Base-by-base conservation (phyloP, 2,797 vertebrate genomes). In the Danio jaintianensis region DNA sequence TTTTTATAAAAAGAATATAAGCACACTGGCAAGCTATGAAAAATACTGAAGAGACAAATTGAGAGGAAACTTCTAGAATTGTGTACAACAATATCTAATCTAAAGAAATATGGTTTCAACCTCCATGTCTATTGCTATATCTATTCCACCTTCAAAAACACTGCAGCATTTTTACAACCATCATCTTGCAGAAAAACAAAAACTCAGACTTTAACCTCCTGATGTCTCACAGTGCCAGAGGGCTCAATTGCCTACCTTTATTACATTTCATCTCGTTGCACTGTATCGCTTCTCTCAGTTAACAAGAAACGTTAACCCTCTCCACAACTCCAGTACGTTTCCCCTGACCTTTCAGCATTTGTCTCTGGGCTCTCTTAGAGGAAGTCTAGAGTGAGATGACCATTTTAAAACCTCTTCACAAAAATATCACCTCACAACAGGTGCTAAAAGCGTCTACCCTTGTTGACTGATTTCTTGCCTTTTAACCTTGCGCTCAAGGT, bases 341-440 rank as follows among this genome's bases (percentile, higher is more conserved):
- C 63, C 66, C 20, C 52, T 52, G 80, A 74, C 63, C 58, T 73
- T 75, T 62, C 71, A 43, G 20, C n/a, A 0, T 73, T 53, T 56
- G 20, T 64, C 69, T 73, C 69, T 63, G 38, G 16, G 43, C 77
- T 85, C 71, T 80, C 81, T 72, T 75, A 72, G 63, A 77, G 69
- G 72, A 80, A 87, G 67, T 48, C 58, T 62, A 85, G 3, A 22
- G 36, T 43, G 8, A 53, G 52, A 43, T 53, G 78, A 15, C 38
- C 68, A 55, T 74, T 83, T 82, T 48, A 81, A 84, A 76, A n/a
- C 18, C 69, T 68, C 74, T 47, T 75, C 55, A 45, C 70, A 80
- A 75, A 86, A 45, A 81, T 87, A 85, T 86, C 86, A 85, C 73
- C 70, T 70, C 69, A 71, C 76, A 75, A 68, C 74, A 77, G 75